Conservation (phyloP, 2,797 vertebrate species). For the Sarcophilus harrisii region DNA sequence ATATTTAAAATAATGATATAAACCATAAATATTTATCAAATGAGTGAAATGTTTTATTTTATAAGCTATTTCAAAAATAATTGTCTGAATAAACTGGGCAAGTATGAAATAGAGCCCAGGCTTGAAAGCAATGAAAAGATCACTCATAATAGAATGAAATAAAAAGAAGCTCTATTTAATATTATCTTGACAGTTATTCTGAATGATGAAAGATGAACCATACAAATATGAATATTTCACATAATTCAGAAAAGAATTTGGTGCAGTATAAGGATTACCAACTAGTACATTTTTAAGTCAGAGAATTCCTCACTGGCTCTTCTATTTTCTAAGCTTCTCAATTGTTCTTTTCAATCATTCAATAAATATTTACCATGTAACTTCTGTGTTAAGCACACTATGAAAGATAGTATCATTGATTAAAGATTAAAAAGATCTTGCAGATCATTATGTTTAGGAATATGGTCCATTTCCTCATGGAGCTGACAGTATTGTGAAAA, state of each 20-base stretch:
- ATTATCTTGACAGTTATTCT: conserved; percentile 24
- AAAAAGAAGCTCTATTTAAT: conserved; percentile 32
- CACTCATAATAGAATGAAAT: conserved; percentile 28
- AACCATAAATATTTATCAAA: conserved; percentile 42
- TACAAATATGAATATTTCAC: conserved; percentile 25
- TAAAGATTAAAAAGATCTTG: background rate
- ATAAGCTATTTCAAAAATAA: conserved; percentile 16
- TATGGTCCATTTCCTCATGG: background rate
- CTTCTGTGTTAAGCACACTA: background rate
- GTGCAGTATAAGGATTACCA: background rate
- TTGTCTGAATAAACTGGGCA: conserved; percentile 42
- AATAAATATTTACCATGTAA: background rate
- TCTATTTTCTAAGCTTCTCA: background rate
- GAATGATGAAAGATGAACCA: conserved; percentile 3
- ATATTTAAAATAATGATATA: conserved; percentile 49
- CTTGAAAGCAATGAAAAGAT: conserved; percentile 47
- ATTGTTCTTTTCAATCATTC: background rate
- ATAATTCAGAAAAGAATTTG: conserved; percentile 8
- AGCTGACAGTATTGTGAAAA: background rate
- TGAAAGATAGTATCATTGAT: background rate
- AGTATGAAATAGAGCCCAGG: conserved; percentile 27
- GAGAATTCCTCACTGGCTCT: background rate
- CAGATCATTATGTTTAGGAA: background rate
- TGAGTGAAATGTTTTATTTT: conserved; percentile 22
- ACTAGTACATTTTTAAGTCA: conserved; percentile 30